Evolutionary conservation across 2,888 invertebrate species (phyloP).

Genomic region (Troglohyphantes excavatus): DNA sequence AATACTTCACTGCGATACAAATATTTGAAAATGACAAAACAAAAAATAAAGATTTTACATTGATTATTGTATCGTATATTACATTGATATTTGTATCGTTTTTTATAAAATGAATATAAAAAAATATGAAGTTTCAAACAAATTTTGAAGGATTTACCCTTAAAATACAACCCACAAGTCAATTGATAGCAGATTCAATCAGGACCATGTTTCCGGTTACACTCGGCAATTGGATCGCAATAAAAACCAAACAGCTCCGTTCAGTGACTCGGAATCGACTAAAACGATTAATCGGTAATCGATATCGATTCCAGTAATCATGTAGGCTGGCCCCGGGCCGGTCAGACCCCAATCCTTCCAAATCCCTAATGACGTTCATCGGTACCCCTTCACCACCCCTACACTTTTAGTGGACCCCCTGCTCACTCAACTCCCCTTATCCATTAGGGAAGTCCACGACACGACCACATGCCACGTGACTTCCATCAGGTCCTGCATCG

Average conservation of each 20-base stretch:
- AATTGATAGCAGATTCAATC: neutral
- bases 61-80: no score
- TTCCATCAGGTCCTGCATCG: neutral
- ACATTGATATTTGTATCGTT: no score
- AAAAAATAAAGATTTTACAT: no score
- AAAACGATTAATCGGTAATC: slow-evolving; percentile 9
- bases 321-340: neutral
- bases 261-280: neutral
- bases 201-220: neutral
- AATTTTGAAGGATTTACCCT: no score
- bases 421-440: neutral
- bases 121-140: no score
- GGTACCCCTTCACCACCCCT: neutral
- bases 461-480: slow-evolving; percentile 40
- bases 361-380: slow-evolving; percentile 3
- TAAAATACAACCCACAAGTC: no score
- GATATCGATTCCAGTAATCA: slow-evolving; percentile 21
- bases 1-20: no score
- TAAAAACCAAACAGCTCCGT: neutral
- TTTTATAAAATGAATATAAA: no score
- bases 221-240: neutral
- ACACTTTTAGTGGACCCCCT: slow-evolving; percentile 11
- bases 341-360: neutral
- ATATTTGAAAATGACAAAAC: no score
- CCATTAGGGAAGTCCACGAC: slow-evolving; percentile 47